Evolutionary conservation across 2,797 vertebrate species (phyloP).

Genomic region (Mormyrops attenuatus): DNA sequence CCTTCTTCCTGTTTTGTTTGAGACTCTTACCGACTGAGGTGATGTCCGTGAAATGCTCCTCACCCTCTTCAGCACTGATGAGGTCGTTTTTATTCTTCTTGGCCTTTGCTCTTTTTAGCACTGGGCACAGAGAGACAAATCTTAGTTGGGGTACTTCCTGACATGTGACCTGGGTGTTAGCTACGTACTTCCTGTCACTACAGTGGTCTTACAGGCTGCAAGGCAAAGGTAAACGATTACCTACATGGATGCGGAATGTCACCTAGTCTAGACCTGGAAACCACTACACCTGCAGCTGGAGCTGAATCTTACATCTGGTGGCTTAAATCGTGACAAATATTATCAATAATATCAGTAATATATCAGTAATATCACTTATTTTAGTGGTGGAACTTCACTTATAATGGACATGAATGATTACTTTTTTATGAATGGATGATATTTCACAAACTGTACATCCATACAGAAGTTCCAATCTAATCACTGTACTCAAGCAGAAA

Average conservation of each 20-base stretch:
- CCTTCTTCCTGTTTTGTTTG: not conserved
- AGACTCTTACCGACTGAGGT: constrained; percentile 80
- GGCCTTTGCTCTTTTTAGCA: constrained; percentile 80
- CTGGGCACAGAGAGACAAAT: constrained; percentile 52
- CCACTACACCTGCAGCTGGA: not conserved
- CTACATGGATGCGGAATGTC: not conserved
- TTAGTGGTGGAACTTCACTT: not conserved
- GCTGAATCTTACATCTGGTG: not conserved
- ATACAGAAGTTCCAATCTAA: not conserved
- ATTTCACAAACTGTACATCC: not conserved
- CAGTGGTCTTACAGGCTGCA: not conserved
- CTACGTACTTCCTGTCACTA: not conserved
- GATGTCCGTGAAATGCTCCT: constrained; percentile 85
- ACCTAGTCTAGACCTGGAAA: not conserved
- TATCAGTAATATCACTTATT: not conserved
- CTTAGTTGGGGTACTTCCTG: not conserved
- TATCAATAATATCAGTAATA: not conserved
- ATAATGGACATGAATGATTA: not conserved
- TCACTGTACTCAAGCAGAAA: not conserved
- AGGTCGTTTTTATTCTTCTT: constrained; percentile 89
- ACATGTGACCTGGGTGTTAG: not conserved
- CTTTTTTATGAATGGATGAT: not conserved
- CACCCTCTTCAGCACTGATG: constrained; percentile 86
- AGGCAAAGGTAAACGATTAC: not conserved
- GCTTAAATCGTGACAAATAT: not conserved